Evolutionary conservation across 2,888 invertebrate genomes (phyloP), one percentile per base, ranked within the genome.

Genomic region (Hedychridium roseum): DNA sequence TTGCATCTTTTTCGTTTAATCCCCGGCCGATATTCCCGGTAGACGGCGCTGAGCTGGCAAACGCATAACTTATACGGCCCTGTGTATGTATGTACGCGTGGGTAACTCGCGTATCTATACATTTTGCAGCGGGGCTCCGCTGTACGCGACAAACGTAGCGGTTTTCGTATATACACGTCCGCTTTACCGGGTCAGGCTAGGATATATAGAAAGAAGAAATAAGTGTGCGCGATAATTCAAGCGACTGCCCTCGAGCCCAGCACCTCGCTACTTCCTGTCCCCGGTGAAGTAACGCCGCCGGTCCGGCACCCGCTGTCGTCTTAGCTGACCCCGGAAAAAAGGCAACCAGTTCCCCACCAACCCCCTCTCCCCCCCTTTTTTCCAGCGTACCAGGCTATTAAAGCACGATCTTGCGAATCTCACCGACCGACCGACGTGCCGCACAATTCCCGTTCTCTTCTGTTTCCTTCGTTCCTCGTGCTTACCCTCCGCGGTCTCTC

Each of bases 141-240:
- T n/a, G n/a, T n/a, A n/a, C n/a, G n/a, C n/a, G 32, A 27, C 16
- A 30, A 42, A 36, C 26, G 35, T 30, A n/a, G 31, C 20, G 38
- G 38, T 36, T 45, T 27, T 27, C 2, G 7, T 34, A 30, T 20
- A 43, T 39, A 18, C 31, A 21, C 23, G 34, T 27, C 28, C 27
- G 18, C 37, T 27, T 42, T 27, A 14, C 27, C 14, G 45, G 42
- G 20, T 34, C 43, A 51, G 56, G 54, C 45, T 35, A 51, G 59
- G 47, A 44, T 40, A 50, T 43, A 53, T 36, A 47, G 50, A 57
- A 62, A 50, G 60, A 59, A 60, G 65, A 63, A 64, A 66, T 53
- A 64, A 64, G 57, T 54, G 50, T 40, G 42, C 27, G 53, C 59
- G 66, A 69, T 68, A 68, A 68, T 67, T 68, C 64, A 62, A 46